Conservation (phyloP, 1,140 invertebrate species). For the Neodiprion fabricii region DNA sequence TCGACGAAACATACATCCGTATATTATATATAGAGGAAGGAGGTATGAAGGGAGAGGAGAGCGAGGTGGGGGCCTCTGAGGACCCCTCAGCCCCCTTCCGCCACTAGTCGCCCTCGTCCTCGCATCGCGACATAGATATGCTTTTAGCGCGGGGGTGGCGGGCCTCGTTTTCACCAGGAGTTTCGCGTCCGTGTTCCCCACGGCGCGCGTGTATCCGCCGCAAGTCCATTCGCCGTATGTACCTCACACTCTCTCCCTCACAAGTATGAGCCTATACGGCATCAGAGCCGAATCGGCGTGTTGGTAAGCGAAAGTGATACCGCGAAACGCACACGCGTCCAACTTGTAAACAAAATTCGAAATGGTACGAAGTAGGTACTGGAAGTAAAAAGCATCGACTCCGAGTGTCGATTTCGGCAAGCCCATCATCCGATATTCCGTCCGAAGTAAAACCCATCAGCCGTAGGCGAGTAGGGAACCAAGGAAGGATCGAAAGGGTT, state of each 20-base stretch:
- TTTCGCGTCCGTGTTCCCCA: background rate
- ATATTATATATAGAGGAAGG: too few relatives aligned
- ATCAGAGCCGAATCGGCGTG: constrained; percentile 5
- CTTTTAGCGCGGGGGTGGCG: constrained; percentile 50
- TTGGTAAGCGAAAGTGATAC: background rate
- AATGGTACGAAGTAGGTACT: too few relatives aligned
- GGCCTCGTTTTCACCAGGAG: constrained; percentile 13
- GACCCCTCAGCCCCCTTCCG: background rate
- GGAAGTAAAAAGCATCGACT: too few relatives aligned
- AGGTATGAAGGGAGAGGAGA: too few relatives aligned
- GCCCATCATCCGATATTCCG: too few relatives aligned
- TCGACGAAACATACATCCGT: too few relatives aligned
- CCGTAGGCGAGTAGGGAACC: background rate
- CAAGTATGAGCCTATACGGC: background rate
- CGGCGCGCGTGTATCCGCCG: background rate
- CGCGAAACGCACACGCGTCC: too few relatives aligned
- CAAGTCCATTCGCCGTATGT: background rate
- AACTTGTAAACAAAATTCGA: too few relatives aligned
- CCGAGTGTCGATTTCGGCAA: too few relatives aligned
- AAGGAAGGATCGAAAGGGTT: background rate
- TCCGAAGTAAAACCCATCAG: too few relatives aligned
- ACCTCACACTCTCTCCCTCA: background rate
- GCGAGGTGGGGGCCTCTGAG: too few relatives aligned
- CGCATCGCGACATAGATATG: constrained; percentile 54
- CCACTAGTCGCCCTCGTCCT: constrained; percentile 28